Evolutionary conservation across 1,140 invertebrate genomes (phyloP), one percentile per base, ranked within the genome.

Genomic region (Lysiphlebus fabarum): DNA sequence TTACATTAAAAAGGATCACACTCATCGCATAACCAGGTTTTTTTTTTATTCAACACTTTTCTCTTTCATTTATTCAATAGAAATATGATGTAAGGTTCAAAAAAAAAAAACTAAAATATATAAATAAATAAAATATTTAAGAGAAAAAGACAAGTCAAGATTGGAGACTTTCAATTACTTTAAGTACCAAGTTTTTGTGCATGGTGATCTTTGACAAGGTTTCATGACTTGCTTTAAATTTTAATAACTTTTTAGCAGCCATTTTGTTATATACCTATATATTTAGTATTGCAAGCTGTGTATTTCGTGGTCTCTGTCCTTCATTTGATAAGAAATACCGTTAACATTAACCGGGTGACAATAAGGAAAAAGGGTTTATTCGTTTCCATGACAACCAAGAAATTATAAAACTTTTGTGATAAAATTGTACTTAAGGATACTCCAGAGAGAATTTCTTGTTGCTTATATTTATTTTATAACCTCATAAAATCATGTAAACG

Each of bases 131-230:
- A 45, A 17, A 40, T 12, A 58, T 37, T 48, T 57, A 33, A 41
- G 41, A 53, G 55, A 12, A 47, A 26, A 47, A 1, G 12, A 26
- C 7, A 7, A 47, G 9, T 6, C 6, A 8, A 12, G 1, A 36
- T 49, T 49, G 59, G 53, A 64, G 64, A 38, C 59, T 62, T 65
- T 75, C 61, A 75, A 73, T 75, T 74, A 72, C 72, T 72, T 64
- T 65, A 59, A 65, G 62, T 64, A 40, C 54, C 38, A 58, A 42
- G 59, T 59, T 58, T 57, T 51, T 47, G 50, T 38, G 43, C 49
- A 14, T 41, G 45, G 44, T 48, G 48, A 51, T 45, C 53, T 62
- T 62, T 56, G 61, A 58, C 61, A 56, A 62, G 36, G 58, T 59
- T 47, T 56, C 61, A 44, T 36, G 51, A 45, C 53, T 56, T 55